Evolutionary conservation across 2,113 vertebrate species (phyloP).

Genomic region (Tamias sibiricus): DNA sequence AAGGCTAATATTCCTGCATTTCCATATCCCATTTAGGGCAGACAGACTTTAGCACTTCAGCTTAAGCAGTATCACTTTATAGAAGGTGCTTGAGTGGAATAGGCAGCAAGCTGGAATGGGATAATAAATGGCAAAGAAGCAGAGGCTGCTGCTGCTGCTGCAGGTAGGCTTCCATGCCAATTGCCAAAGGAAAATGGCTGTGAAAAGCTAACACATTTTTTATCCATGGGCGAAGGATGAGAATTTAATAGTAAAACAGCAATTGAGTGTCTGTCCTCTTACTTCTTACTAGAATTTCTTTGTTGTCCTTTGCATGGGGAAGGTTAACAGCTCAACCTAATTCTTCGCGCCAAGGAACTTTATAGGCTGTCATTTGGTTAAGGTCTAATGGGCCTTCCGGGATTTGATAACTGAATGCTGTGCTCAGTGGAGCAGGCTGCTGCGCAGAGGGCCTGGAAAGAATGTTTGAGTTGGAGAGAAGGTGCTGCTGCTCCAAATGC

Average conservation of each 20-base stretch:
- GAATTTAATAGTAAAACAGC: conserved; percentile 60
- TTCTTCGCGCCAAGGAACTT: conserved; percentile 71
- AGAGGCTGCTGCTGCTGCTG: background rate
- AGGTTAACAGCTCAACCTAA: conserved; percentile 77
- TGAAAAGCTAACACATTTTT: conserved; percentile 54
- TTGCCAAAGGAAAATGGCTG: conserved; percentile 65
- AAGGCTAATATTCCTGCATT: conserved; percentile 76
- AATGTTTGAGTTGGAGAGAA: conserved; percentile 69
- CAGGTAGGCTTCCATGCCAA: conserved; percentile 1
- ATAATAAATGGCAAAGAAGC: conserved; percentile 31
- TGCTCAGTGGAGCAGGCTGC: conserved; percentile 32
- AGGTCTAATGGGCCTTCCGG: conserved; percentile 62
- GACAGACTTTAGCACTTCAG: conserved; percentile 62
- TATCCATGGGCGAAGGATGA: conserved; percentile 43
- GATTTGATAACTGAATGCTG: conserved; percentile 48
- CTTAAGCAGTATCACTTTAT: conserved; percentile 54
- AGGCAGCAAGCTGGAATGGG: conserved; percentile 8
- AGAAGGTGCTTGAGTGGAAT: conserved; percentile 39
- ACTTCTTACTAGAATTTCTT: conserved; percentile 56
- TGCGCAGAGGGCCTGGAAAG: conserved; percentile 48
- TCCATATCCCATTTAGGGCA: conserved; percentile 69
- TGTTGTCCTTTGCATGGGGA: conserved; percentile 72
- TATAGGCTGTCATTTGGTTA: conserved; percentile 71
- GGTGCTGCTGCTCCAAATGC: conserved; percentile 39
- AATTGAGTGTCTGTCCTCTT: conserved; percentile 60